Conservation (phyloP, 2,888 invertebrate genomes). For the Mongoloraphidia duomilia region DNA sequence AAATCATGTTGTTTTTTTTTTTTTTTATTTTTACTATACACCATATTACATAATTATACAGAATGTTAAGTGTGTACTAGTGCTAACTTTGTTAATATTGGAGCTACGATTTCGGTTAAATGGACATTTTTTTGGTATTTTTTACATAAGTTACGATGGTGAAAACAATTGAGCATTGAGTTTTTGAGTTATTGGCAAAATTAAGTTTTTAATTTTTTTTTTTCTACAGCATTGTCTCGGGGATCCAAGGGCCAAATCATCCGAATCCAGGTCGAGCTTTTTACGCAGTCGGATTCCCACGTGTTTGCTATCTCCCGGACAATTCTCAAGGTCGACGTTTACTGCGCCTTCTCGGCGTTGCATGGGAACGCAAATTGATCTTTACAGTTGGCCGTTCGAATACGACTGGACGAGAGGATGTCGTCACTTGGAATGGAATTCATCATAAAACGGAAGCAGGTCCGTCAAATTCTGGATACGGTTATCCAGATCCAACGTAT, state of each 20-base stretch:
- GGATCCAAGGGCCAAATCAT: constrained; percentile 65
- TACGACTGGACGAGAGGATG: constrained; percentile 82
- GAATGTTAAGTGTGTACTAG: background rate
- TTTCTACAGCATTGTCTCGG: constrained; percentile 61
- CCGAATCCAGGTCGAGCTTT: constrained; percentile 73
- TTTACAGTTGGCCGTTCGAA: constrained; percentile 78
- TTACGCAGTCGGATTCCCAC: constrained; percentile 77
- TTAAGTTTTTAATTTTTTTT: too few species aligned
- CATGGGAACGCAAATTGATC: constrained; percentile 69
- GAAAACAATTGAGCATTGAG: too few species aligned
- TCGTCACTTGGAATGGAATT: constrained; percentile 83
- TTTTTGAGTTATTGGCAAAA: too few species aligned
- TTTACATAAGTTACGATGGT: background rate
- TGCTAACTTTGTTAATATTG: too few species aligned
- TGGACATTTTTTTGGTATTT: too few species aligned
- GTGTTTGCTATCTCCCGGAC: constrained; percentile 72
- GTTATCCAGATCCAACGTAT: constrained; percentile 66
- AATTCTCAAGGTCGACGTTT: constrained; percentile 66
- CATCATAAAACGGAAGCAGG: constrained; percentile 72
- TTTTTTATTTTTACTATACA: background rate
- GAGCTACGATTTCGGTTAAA: too few species aligned
- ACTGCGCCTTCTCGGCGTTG: constrained; percentile 57
- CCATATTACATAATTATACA: constrained; percentile 6
- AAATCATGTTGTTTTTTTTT: background rate
- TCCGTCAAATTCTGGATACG: constrained; percentile 36